Evolutionary conservation across 1,140 invertebrate species (phyloP), one percentile per base, ranked within the genome.

Genomic region (Drosophila ercepeae): DNA sequence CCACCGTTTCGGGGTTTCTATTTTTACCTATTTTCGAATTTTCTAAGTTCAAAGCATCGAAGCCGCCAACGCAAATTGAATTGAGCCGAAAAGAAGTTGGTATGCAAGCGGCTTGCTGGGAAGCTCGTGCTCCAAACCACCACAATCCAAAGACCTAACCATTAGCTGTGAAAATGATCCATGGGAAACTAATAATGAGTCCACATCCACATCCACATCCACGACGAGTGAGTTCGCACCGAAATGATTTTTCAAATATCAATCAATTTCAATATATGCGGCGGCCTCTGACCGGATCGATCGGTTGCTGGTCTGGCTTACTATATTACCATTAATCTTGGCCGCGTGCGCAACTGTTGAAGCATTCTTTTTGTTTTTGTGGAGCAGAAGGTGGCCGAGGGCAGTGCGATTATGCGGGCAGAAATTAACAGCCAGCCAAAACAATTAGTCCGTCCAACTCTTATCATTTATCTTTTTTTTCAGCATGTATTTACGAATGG

Each of bases 281-380:
- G 16, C 39, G 39, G 39, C 46, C 4, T 27, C 32, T 2, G 7
- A 32, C 7, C 29, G 29, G 29, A 32, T n/a, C 27, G 32, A 7
- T 64, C 14, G 50, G 50, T 34, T 11, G n/a, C 27, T 39, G 21
- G 23, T 23, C 13, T 16, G 45, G 44, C 44, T 29, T 44, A 42
- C 25, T 21, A n/a, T n/a, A 41, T 34, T 46, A 18, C 61, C 82
- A 86, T 86, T 86, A 86, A 86, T 86, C 82, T 82, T 88, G 77
- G 81, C 82, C 82, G 81, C 81, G 81, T 86, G 81, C 77, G 73
- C 82, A 86, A 86, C 82, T 82, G 82, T 86, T 86, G 82, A 86
- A 82, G 81, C 71, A 39, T 58, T 81, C 64, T 72, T 78, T 60
- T 51, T 61, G 59, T 36, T 75, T 83, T 83, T 83, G 79, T 82